Base-by-base conservation (phyloP, 2,888 invertebrate species). In the Calliopum simillimum region DNA sequence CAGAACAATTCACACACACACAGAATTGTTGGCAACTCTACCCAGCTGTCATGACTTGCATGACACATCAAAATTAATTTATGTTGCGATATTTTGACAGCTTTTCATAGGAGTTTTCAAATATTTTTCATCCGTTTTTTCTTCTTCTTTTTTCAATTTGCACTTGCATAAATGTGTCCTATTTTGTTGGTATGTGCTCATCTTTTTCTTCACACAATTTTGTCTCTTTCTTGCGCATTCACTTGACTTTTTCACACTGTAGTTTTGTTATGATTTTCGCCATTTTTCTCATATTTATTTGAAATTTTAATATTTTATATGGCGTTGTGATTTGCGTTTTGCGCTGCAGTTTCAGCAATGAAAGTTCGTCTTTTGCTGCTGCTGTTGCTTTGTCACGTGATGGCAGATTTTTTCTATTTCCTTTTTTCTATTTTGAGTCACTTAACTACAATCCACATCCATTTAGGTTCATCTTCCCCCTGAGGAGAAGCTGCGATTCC, bases 21-120 rank as follows among this genome's bases (percentile, higher is more conserved):
- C 49, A 33, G 5, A 19, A 59, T 13, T 44, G 62, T 47, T 62
- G 49, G 41, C 70, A 49, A 61, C 58, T 16, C 44, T 53, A 61
- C 43, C n/a, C 65, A 70, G 25, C 70, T 70, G 72, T 70, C 70
- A 70, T 72, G 72, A 70, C 68, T 72, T 70, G 70, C 65, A 67
- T 70, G 70, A 70, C 65, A 70, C 44, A 55, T 72, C 70, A 70
- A 68, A 72, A 72, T 72, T 72, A 72, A 72, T 72, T 72, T 68
- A 65, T 68, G 44, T 70, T 70, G 64, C 66, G 70, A 68, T 70
- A 70, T 70, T 72, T 70, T 72, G 72, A 72, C 72, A 72, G 68
- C 46, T 70, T 69, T 68, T 67, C 49, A 33, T 67, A 67, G 53
- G 63, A 63, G 58, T 72, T 33, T 8, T 33, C 33, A 33, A 8